A percentile compares a stretch with the other conserved stretches of the same genome.
These are phyloP conservation scores for Thymallus thymallus DNA, from an alignment of 2,113 vertebrate species.

Conservation along the genomic window DNA sequence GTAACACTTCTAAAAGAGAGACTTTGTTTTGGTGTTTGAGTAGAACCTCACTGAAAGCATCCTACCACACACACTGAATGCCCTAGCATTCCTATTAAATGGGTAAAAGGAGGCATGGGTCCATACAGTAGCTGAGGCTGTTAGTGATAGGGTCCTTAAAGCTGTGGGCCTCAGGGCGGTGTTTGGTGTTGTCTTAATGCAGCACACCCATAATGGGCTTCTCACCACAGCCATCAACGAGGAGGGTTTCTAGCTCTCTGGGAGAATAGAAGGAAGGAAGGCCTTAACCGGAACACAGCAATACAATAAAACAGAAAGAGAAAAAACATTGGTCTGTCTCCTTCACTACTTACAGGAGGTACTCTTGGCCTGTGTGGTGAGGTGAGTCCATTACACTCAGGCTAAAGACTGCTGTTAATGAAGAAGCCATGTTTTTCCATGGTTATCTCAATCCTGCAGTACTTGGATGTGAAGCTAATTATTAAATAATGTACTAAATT, in stretches of 20 bases:
- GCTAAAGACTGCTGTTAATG: slow-evolving; percentile 42
- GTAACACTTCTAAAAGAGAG: not conserved
- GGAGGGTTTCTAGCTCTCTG: slow-evolving; percentile 30
- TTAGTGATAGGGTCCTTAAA: slow-evolving; percentile 54
- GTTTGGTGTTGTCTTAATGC: slow-evolving; percentile 65
- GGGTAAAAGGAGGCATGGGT: slow-evolving; percentile 26
- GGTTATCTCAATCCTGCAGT: slow-evolving; percentile 56
- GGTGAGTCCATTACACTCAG: slow-evolving; percentile 62
- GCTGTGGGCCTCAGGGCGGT: slow-evolving; percentile 48
- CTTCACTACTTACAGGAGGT: slow-evolving; percentile 66
- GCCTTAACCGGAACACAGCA: slow-evolving; percentile 76
- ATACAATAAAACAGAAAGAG: slow-evolving; percentile 66
- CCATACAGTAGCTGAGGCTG: slow-evolving; percentile 29
- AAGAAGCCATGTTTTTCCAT: slow-evolving; percentile 69
- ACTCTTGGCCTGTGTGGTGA: slow-evolving; percentile 72
- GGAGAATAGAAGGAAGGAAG: slow-evolving; percentile 53
- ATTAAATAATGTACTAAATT: too few species aligned
- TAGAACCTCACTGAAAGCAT: not conserved
- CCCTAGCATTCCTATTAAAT: not conserved
- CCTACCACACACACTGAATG: not conserved
- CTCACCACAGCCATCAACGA: slow-evolving; percentile 72
- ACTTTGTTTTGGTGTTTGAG: slow-evolving; percentile 12
- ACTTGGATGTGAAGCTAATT: slow-evolving; percentile 25
- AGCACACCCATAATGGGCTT: slow-evolving; percentile 67
- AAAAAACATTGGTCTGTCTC: slow-evolving; percentile 55